A percentile compares a stretch with the other conserved stretches of the same genome.
Conservation (phyloP, 2,797 vertebrate genomes). For the Meriones psammophilus region DNA sequence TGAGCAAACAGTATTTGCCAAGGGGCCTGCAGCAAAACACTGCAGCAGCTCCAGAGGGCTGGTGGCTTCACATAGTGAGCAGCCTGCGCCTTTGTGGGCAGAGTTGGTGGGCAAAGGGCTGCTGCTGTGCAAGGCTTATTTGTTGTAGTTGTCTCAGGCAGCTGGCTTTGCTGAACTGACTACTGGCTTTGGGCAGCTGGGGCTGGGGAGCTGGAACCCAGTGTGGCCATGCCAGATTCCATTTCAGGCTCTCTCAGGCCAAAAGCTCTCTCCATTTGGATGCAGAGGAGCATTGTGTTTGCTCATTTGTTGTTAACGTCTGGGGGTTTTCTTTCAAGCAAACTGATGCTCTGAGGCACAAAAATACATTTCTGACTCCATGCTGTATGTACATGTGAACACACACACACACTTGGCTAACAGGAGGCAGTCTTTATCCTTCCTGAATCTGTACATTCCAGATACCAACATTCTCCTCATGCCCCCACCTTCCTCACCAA, state of each 20-base stretch:
- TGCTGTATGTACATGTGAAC: neutral
- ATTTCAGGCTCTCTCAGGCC: neutral
- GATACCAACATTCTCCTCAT: neutral
- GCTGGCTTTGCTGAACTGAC: neutral
- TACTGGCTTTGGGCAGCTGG: neutral
- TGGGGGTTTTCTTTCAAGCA: conserved; percentile 67
- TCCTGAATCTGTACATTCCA: neutral
- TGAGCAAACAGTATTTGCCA: conserved; percentile 2
- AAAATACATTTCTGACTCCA: conserved; percentile 53
- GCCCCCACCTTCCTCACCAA: too few relatives aligned
- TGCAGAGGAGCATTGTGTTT: neutral
- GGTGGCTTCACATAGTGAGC: neutral
- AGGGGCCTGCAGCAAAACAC: neutral
- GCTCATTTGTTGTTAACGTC: conserved; percentile 64
- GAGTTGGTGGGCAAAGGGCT: neutral
- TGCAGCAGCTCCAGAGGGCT: neutral
- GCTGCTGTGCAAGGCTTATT: neutral
- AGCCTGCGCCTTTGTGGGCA: neutral
- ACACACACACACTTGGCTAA: neutral
- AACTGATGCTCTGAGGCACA: conserved; percentile 1
- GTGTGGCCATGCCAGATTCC: neutral
- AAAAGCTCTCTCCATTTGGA: neutral
- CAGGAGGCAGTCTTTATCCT: neutral
- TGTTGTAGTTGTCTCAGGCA: neutral
- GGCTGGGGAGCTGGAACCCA: fast-evolving